Base-by-base conservation (phyloP, 2,888 invertebrate genomes). In the Zootermopsis nevadensis region DNA sequence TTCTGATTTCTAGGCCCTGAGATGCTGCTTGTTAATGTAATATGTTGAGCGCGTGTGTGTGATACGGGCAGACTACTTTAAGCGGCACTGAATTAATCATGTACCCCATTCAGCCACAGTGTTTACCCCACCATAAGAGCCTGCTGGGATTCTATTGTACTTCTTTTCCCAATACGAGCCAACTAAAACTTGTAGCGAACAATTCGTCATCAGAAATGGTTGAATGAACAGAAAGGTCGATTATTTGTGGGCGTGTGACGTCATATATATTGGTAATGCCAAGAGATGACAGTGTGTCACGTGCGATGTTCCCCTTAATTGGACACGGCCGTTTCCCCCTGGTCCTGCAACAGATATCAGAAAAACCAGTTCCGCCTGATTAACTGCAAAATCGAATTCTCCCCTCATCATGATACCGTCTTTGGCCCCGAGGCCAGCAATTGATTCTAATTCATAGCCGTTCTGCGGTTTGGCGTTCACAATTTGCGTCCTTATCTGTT, bases 371-470 rank as follows among this genome's bases (percentile, higher is more conserved):
- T 38, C 38, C n/a, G n/a, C n/a, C n/a, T 74, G 35, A 74, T 74
- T 42, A 74, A 74, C 38, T n/a, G 19, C 38, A 74, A 69, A 69
- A 69, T 69, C 69, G 33, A 69, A 69, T 69, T 33, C 69, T 69
- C 69, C 69, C n/a, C 33, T 33, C 30, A 33, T 69, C 19, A 12
- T 10, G 69, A 22, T 2, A 69, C 33, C 33, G 3, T 69, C 19
- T 69, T 69, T 33, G 12, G n/a, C 33, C 69, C 24, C 33, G 15
- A 33, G 33, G 69, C 69, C 22, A 15, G 2, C 15, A 4, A 60
- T 60, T 60, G 27, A 6, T 69, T 69, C 31, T 69, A 33, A 69
- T 69, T 33, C 33, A 69, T 69, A 33, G 19, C 19, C 12, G 15
- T 69, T 31, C 6, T 69, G 12, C 12, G 55, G 12, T 55, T 55